Evolutionary conservation across 2,113 vertebrate genomes (phyloP), one percentile per base, ranked within the genome.

Genomic region (Salvelinus namaycush): DNA sequence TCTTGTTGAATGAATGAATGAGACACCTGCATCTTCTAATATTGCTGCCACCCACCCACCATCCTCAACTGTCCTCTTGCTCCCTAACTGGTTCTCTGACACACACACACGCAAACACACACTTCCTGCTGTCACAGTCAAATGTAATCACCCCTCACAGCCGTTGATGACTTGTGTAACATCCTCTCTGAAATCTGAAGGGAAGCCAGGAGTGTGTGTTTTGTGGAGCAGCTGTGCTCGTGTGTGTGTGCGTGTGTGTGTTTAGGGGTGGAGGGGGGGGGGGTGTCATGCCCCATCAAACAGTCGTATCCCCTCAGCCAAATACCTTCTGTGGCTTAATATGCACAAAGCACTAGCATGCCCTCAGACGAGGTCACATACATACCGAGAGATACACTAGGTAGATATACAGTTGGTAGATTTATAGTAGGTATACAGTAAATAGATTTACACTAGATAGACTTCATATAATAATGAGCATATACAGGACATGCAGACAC

Each of bases 151-250:
- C 31, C 26, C 59, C 14, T 86, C 49, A 64, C 80, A 76, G 86
- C 72, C 66, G 68, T 72, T 70, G 44, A 68, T 70, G 77, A 64
- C 75, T 92, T 92, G 89, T 70, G 74, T 86, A 93, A 92, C 79
- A 84, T 87, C 88, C 87, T 84, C 76, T 79, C 60, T 29, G 7
- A 51, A 57, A 60, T 13, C 1, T 79, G 77, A 80, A 75, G 75
- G 29, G 31, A 65, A 51, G 79, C 20, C 2, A 1, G 29, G n/a
- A 48, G n/a, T 20, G 48, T 26, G 62, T 51, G 8, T 44, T 34
- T 5, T 34, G 31, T 9, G 8, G 27, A 22, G 49, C 7, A 49
- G 70, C 60, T 24, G 16, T 18, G 72, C 69, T 65, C 34, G 27
- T 72, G 31, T 34, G n/a, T 29, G 31, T 39, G 24, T 24, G 24